A percentile compares a stretch with the other conserved stretches of the same genome.
These are phyloP conservation scores for Melospiza melodia DNA, from an alignment of 2,113 vertebrate genomes.

Conservation along the genomic window DNA sequence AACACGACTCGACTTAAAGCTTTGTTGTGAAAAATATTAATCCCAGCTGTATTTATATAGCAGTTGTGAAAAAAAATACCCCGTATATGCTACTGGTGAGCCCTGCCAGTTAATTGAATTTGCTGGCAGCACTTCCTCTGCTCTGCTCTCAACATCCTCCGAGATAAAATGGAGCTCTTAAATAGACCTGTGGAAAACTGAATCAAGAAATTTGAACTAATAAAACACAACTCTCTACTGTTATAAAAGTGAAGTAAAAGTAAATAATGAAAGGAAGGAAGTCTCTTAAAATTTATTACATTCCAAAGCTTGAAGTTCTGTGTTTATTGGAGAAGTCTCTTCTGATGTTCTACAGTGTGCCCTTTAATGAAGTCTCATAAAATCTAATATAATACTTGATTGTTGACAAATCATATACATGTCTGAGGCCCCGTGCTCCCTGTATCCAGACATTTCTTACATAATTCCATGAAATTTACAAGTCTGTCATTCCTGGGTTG, in stretches of 20 bases:
- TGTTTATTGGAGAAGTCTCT: constrained; percentile 83
- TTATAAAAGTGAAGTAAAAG: constrained; percentile 84
- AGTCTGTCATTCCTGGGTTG: constrained; percentile 15
- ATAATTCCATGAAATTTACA: constrained; percentile 48
- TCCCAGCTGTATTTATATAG: constrained; percentile 81
- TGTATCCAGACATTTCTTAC: constrained; percentile 36
- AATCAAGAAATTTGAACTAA: constrained; percentile 86
- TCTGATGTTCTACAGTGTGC: constrained; percentile 89
- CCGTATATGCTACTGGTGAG: constrained; percentile 68
- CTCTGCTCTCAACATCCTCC: constrained; percentile 78
- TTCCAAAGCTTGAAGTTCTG: constrained; percentile 85
- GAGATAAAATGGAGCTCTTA: constrained; percentile 80
- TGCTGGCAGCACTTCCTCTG: constrained; percentile 79
- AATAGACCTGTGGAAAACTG: constrained; percentile 80
- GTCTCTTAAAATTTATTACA: constrained; percentile 94
- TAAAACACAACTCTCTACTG: constrained; percentile 83
- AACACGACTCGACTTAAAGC: constrained; percentile 68
- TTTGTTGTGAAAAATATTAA: constrained; percentile 78
- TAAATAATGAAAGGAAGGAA: constrained; percentile 89
- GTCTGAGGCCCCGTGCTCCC: constrained; percentile 33
- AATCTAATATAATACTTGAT: constrained; percentile 84
- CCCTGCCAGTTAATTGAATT: constrained; percentile 81
- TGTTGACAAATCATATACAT: constrained; percentile 82
- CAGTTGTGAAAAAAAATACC: constrained; percentile 75
- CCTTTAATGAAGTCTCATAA: constrained; percentile 91